A percentile compares a stretch with the other conserved stretches of the same genome.
Evolutionary conservation across 2,888 invertebrate species (phyloP).

Genomic region (Venustoraphidia nigricollis): DNA sequence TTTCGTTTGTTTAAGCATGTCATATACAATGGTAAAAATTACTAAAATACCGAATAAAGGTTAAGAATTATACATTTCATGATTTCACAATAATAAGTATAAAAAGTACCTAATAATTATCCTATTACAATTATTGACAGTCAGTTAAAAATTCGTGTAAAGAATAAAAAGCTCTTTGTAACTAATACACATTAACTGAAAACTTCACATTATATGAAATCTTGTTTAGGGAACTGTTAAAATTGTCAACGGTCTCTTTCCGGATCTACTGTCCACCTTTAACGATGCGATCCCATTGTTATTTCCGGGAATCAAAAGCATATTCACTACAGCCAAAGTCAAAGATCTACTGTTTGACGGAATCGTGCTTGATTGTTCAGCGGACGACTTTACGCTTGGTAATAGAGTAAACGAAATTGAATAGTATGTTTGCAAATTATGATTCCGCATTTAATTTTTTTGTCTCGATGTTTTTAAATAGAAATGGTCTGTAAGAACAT

Average conservation of each 20-base stretch:
- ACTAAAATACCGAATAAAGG: too few species aligned
- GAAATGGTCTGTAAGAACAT: constrained; percentile 21
- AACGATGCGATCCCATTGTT: constrained; percentile 35
- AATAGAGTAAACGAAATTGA: constrained; percentile 8
- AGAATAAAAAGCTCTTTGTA: too few species aligned
- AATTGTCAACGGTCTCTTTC: constrained; percentile 29
- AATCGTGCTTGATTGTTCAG: constrained; percentile 33
- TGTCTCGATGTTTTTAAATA: constrained; percentile 9
- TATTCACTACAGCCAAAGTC: constrained; percentile 34
- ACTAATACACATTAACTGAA: neutral
- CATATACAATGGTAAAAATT: too few species aligned
- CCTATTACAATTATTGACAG: too few species aligned
- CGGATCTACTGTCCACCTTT: constrained; percentile 28
- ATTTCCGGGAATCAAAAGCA: constrained; percentile 31
- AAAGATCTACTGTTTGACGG: constrained; percentile 42
- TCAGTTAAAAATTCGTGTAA: too few species aligned
- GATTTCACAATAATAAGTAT: too few species aligned
- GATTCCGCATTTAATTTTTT: neutral
- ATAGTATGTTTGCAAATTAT: neutral
- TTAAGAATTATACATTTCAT: too few species aligned
- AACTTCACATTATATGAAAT: neutral
- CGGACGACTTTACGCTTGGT: constrained; percentile 30
- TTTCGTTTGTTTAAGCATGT: too few species aligned
- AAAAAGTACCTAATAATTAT: too few species aligned
- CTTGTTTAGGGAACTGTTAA: constrained; percentile 29